Base-by-base conservation (phyloP, 2,888 invertebrate genomes). In the Pseudococcus viburni region DNA sequence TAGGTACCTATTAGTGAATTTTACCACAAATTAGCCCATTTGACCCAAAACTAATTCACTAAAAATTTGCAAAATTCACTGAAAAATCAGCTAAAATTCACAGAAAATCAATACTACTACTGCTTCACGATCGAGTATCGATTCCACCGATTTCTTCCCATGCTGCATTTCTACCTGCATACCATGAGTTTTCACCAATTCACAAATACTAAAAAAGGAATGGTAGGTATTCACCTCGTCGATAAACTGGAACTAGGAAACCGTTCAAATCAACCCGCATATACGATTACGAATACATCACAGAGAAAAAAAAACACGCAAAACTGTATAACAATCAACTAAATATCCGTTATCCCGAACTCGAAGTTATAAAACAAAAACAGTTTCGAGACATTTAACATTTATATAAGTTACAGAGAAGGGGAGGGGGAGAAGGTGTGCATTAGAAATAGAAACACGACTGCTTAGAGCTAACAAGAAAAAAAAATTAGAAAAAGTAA, bases 381-480 rank as follows among this genome's bases (percentile, higher is more conserved):
- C 42, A 80, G 80, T 80, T 80, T 33, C n/a, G 42, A 80, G 80
- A 80, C 42, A 39, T 80, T 42, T 42, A 80, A 80, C 80, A 80
- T 80, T 80, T 46, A 80, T 80, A 80, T 73, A 73, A 33, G 26
- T 12, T 46, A 64, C 5, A 64, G 19, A 33, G 26, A 33, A 33
- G 26, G 26, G 26, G 3, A 33, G 26, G 64, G 2, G 11, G 19
- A 64, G 77, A 39, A 33, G 39, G 80, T 80, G 80, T 80, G 42
- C 46, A 19, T 80, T 42, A 80, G 42, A 42, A 80, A 80, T 80
- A 80, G 42, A 80, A 80, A 80, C 46, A 80, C 46, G 42, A 80
- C 80, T 80, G 80, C 80, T 80, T 80, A 80, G 80, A 80, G 80
- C 80, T 80, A 80, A 80, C 80, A 46, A 80, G 80, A 46, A 80